Base-by-base conservation (phyloP, 2,797 vertebrate species). In the Trachops cirrhosus region DNA sequence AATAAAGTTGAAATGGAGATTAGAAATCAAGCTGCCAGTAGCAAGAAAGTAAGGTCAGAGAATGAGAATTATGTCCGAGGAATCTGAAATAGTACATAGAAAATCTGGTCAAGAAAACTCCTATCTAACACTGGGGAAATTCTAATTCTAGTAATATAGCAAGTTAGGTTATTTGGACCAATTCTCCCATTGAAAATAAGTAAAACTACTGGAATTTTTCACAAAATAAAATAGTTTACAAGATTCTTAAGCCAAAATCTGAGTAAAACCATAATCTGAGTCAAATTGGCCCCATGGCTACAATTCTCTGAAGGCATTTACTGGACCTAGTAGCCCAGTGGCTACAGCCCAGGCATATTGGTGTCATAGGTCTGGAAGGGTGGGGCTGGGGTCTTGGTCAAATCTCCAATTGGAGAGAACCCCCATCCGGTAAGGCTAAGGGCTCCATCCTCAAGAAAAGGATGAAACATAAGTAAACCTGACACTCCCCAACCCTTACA, bases 401-500 rank as follows among this genome's bases (percentile, higher is more conserved):
- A 92, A 93, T 84, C 12, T 34, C n/a, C 86, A 62, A 67, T 22
- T 79, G 59, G n/a, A 94, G 22, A 75, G 18, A 95, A 59, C 16
- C 5, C 77, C 22, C 5, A 77, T 14, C 9, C 48, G 62, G 34
- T 73, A 95, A 88, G 71, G 3, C 59, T 77, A 80, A 96, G 77
- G 67, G 41, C 19, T 82, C 50, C 15, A 82, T 68, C 48, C 48
- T 92, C 39, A 34, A 18, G 41, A 89, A 87, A 96, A 71, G 26
- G 44, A 92, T 80, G 67, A 92, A 93, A 75, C 39, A 74, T 89
- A 95, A 90, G 26, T 84, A 82, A 92, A 84, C 18, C 75, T 87
- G 52, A 92, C 37, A n/a, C 37, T 87, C 59, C 74, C 19, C 22
- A 89, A 93, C 19, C 37, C 48, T 86, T 70, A 92, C 6, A 86